These are phyloP conservation scores for Epirrhoe tristata DNA, from an alignment of 2,888 invertebrate species.

Conservation along the genomic window DNA sequence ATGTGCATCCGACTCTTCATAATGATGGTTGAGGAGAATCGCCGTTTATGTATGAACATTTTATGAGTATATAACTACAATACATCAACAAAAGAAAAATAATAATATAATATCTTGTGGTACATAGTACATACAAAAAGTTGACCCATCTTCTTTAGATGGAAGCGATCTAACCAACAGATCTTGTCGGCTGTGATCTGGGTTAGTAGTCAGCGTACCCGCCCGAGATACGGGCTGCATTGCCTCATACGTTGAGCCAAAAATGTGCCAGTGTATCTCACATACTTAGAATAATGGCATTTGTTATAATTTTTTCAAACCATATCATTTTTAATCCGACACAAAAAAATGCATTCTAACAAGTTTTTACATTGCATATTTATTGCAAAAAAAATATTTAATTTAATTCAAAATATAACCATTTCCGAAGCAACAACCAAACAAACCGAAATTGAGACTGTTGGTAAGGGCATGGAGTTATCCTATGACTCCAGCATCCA, in stretches of 20 bases:
- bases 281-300: background rate
- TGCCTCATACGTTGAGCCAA: background rate
- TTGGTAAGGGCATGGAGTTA: too few relatives aligned
- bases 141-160: too few relatives aligned
- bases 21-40: slow-evolving; percentile 40
- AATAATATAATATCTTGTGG: too few relatives aligned
- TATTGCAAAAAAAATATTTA: too few relatives aligned
- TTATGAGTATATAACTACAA: background rate
- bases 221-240: background rate
- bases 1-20: slow-evolving; percentile 53
- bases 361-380: too few relatives aligned
- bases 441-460: too few relatives aligned
- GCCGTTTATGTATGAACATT: slow-evolving; percentile 26
- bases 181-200: background rate
- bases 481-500: too few relatives aligned
- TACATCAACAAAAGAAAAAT: background rate
- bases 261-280: background rate
- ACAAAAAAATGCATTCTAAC: too few relatives aligned
- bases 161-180: background rate
- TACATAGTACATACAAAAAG: too few relatives aligned
- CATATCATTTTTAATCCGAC: too few relatives aligned
- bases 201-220: background rate
- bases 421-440: too few relatives aligned
- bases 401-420: too few relatives aligned
- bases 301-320: background rate